phyloP scores from a whole-genome alignment of 2,888 invertebrate genomes.

The Eurytoma californica region DNA sequence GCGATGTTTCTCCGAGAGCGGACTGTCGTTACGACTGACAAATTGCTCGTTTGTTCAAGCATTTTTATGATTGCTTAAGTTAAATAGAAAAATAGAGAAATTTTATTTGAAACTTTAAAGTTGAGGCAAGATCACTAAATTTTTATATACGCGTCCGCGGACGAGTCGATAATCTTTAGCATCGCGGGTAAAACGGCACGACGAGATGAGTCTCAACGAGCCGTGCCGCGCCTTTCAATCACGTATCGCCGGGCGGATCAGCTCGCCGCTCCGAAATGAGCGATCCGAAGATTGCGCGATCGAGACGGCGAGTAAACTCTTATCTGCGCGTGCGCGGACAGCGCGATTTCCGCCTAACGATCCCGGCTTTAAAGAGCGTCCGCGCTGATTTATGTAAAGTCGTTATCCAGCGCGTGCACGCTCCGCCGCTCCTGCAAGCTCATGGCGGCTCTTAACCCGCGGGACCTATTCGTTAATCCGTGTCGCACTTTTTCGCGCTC shows the following conservation, averaged over 20 bases:
- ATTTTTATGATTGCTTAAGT: no score
- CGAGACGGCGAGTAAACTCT: not conserved
- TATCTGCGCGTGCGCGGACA: slow-evolving; percentile 4
- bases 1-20: not conserved
- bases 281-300: slow-evolving; percentile 29
- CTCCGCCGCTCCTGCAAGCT: not conserved
- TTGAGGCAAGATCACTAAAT: not conserved
- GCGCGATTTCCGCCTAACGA: slow-evolving; percentile 41
- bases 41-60: no score
- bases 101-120: no score
- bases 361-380: not conserved
- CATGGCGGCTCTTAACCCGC: no score
- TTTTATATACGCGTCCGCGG: not conserved
- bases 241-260: slow-evolving; percentile 26
- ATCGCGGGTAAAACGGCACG: slow-evolving; percentile 19
- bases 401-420: slow-evolving; percentile 22
- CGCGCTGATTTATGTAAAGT: slow-evolving; percentile 36
- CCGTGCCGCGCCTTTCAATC: slow-evolving; percentile 22
- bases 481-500: not conserved
- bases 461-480: no score
- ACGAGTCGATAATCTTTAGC: not conserved
- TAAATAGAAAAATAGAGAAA: no score
- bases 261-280: slow-evolving; percentile 11
- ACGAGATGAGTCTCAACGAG: not conserved
- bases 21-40: no score